These are phyloP conservation scores for Megaceryle maxima DNA, from an alignment of 2,113 vertebrate species.

Conservation along the genomic window DNA sequence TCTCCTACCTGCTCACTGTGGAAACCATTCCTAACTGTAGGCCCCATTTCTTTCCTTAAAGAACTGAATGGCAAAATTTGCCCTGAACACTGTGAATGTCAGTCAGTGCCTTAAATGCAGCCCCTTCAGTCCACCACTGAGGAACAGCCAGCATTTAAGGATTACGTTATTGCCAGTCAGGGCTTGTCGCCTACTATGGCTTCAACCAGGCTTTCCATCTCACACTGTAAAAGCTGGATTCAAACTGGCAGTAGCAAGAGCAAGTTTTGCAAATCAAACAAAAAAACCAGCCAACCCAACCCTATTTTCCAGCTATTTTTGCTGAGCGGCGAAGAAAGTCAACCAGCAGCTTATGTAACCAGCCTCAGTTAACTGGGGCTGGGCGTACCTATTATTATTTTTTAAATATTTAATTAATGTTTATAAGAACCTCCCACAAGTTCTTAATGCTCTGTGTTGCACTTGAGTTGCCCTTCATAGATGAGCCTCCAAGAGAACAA, in stretches of 20 bases:
- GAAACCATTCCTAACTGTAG: neutral
- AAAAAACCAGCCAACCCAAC: neutral
- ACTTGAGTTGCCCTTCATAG: neutral
- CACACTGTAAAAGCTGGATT: neutral
- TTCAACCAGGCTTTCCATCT: neutral
- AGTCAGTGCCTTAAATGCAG: neutral
- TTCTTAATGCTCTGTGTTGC: neutral
- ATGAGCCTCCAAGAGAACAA: neutral
- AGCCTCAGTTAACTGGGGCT: neutral
- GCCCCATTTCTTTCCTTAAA: neutral
- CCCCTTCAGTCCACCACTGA: neutral
- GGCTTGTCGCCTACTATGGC: neutral
- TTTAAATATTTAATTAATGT: conserved; percentile 13
- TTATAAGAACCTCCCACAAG: neutral
- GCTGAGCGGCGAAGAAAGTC: neutral
- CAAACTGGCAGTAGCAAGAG: neutral
- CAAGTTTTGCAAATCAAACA: neutral
- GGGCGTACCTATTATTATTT: neutral
- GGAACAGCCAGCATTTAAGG: neutral
- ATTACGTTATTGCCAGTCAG: neutral
- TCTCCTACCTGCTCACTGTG: neutral
- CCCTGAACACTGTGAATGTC: neutral
- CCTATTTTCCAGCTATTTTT: neutral
- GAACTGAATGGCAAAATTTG: neutral
- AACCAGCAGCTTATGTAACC: neutral